These are phyloP conservation scores for Rhagonycha lutea DNA, from an alignment of 2,888 invertebrate species.

Conservation along the genomic window DNA sequence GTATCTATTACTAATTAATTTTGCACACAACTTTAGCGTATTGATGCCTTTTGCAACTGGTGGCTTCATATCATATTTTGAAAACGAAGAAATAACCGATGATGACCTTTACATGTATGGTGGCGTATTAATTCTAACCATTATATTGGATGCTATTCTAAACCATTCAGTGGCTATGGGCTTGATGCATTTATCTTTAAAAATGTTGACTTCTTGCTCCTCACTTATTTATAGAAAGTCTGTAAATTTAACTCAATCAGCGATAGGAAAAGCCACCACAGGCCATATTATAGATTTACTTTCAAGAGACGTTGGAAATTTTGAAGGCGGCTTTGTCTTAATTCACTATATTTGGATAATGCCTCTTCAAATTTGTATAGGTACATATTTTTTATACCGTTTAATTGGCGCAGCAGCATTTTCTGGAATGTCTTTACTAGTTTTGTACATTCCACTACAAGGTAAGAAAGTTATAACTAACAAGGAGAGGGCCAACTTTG, in stretches of 20 bases:
- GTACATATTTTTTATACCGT: constrained; percentile 70
- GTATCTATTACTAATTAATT: not conserved
- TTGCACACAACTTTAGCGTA: constrained; percentile 55
- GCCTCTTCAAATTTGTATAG: constrained; percentile 74
- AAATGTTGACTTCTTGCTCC: constrained; percentile 79
- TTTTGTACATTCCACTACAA: constrained; percentile 56
- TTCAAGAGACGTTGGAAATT: constrained; percentile 86
- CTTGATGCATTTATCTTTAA: constrained; percentile 83
- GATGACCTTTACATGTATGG: constrained; percentile 78
- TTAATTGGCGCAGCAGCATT: constrained; percentile 59
- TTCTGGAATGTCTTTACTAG: constrained; percentile 60
- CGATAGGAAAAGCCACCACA: constrained; percentile 81
- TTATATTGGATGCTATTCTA: constrained; percentile 69
- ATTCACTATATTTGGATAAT: constrained; percentile 81
- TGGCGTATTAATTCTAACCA: constrained; percentile 70
- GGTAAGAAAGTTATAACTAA: constrained; percentile 40
- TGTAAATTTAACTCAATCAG: constrained; percentile 72
- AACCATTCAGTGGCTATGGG: constrained; percentile 83
- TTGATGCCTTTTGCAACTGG: constrained; percentile 66
- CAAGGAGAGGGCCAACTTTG: no score
- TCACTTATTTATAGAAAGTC: constrained; percentile 80
- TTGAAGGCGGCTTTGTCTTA: constrained; percentile 80
- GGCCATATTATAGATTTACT: constrained; percentile 61
- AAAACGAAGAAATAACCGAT: constrained; percentile 46
- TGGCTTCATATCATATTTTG: constrained; percentile 67